Percentiles rank a stretch among this genome's conserved stretches.
These are phyloP conservation scores for Lithophane semibrunnea DNA, from an alignment of 2,888 invertebrate species.

Conservation along the genomic window DNA sequence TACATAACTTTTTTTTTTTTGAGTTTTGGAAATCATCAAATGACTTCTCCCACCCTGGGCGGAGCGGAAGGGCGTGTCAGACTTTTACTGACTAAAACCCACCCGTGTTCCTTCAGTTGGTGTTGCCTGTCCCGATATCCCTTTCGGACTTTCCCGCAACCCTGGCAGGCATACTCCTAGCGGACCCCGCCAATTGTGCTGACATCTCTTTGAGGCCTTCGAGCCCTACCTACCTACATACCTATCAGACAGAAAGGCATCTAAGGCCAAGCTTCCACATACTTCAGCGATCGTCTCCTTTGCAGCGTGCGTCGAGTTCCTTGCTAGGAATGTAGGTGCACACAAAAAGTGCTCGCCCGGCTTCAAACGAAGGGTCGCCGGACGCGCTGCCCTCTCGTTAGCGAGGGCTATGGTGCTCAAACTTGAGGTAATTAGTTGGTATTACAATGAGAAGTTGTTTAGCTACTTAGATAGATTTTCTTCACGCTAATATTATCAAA, in stretches of 20 bases:
- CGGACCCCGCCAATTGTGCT: too few species aligned
- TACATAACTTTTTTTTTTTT: too few species aligned
- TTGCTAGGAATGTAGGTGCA: slow-evolving; percentile 85
- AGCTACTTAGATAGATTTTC: neutral
- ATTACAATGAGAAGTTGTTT: neutral
- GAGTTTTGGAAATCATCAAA: too few species aligned
- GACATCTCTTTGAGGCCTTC: too few species aligned
- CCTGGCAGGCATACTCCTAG: too few species aligned
- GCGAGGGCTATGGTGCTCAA: slow-evolving; percentile 74
- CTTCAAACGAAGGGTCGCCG: slow-evolving; percentile 86
- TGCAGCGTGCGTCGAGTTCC: slow-evolving; percentile 80
- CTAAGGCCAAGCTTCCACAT: slow-evolving; percentile 61
- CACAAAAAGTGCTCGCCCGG: slow-evolving; percentile 84
- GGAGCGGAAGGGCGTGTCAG: too few species aligned
- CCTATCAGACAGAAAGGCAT: slow-evolving; percentile 56
- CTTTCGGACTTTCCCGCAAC: too few species aligned
- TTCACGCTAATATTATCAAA: neutral
- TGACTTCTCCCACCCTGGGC: too few species aligned
- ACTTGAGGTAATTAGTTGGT: slow-evolving; percentile 62
- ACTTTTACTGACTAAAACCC: too few species aligned
- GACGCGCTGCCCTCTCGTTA: slow-evolving; percentile 82
- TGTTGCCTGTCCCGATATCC: too few species aligned
- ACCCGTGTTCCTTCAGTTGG: too few species aligned
- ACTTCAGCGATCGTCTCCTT: slow-evolving; percentile 69
- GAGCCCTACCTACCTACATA: slow-evolving; percentile 22